Evolutionary conservation across 2,888 invertebrate species (phyloP).

Genomic region (Beris chalybata): DNA sequence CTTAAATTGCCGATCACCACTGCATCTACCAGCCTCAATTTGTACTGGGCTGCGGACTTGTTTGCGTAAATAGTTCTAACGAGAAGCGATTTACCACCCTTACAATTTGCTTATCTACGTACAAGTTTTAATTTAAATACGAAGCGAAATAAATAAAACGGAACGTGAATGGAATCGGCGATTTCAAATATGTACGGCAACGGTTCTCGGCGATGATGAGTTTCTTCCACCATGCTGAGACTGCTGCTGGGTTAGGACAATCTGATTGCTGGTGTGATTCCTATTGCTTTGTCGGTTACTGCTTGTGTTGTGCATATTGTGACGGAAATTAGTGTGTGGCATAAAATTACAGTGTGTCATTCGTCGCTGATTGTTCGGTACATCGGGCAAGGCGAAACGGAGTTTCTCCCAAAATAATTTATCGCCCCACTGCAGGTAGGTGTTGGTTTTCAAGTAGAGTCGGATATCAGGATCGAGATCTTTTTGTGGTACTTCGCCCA

Average conservation of each 20-base stretch:
- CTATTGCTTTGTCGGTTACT: slow-evolving; percentile 50
- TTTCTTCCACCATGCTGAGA: slow-evolving; percentile 37
- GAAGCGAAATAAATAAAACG: slow-evolving; percentile 35
- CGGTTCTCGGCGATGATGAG: slow-evolving; percentile 42
- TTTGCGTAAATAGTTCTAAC: too few species aligned
- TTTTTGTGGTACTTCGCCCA: slow-evolving; percentile 85
- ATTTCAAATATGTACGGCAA: slow-evolving; percentile 45
- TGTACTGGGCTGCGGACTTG: too few species aligned
- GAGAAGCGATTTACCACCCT: too few species aligned
- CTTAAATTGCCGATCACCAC: too few species aligned
- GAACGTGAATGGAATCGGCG: slow-evolving; percentile 34
- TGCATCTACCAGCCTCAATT: too few species aligned
- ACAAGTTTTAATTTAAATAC: not conserved
- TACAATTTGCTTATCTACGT: too few species aligned
- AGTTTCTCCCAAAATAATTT: slow-evolving; percentile 96
- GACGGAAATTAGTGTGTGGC: slow-evolving; percentile 36
- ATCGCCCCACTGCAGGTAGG: slow-evolving; percentile 90
- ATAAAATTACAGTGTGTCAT: slow-evolving; percentile 57
- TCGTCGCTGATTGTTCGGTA: slow-evolving; percentile 54
- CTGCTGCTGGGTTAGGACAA: slow-evolving; percentile 43
- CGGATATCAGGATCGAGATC: slow-evolving; percentile 90
- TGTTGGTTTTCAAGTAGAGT: slow-evolving; percentile 87
- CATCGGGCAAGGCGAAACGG: slow-evolving; percentile 88
- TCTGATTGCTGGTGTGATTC: slow-evolving; percentile 50
- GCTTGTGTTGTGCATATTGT: slow-evolving; percentile 34